Conservation (phyloP, 2,888 invertebrate species). For the Spicauda simplicius region DNA sequence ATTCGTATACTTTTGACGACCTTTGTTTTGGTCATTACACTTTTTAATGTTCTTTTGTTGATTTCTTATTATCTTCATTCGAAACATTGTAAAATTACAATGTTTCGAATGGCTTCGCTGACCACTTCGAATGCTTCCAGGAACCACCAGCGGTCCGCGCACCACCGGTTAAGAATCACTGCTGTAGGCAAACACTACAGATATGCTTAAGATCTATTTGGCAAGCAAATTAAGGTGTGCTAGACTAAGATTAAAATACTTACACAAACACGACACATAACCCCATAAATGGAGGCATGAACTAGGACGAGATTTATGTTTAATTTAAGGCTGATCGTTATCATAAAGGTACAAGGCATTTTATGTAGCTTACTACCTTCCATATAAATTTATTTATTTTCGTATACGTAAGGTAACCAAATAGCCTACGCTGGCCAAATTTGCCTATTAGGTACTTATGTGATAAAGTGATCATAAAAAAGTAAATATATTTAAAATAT, state of each 20-base stretch:
- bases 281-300: constrained; percentile 54
- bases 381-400: constrained; percentile 33
- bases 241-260: constrained; percentile 50
- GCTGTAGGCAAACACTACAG: too few species aligned
- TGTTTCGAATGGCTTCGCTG: too few species aligned
- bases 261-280: constrained; percentile 53
- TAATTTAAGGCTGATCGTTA: constrained; percentile 53
- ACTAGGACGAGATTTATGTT: constrained; percentile 54
- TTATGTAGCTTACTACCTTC: constrained; percentile 14
- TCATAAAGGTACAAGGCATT: constrained; percentile 39
- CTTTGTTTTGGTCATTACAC: too few species aligned
- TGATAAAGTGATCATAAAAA: not conserved
- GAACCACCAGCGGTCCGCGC: too few species aligned
- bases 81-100: too few species aligned
- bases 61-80: too few species aligned
- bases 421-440: not conserved
- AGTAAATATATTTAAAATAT: too few species aligned
- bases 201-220: not conserved
- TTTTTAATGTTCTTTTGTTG: too few species aligned
- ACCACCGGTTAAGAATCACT: too few species aligned
- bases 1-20: too few species aligned
- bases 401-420: constrained; percentile 23
- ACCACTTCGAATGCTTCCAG: too few species aligned
- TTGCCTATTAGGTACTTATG: not conserved
- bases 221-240: not conserved